phyloP scores from a whole-genome alignment of 1,140 invertebrate genomes.

The Fopius arisanus region DNA sequence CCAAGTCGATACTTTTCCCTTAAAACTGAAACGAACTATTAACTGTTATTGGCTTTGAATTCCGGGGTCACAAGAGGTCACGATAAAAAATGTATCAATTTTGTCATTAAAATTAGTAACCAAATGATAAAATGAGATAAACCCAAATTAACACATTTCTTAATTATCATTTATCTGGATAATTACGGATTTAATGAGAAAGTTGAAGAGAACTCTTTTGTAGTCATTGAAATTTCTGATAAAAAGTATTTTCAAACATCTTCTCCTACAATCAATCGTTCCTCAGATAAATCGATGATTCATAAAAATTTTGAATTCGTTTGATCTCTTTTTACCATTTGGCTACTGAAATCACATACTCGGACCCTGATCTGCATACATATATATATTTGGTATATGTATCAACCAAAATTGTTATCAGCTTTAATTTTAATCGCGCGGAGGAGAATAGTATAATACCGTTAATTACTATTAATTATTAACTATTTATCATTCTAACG shows the following conservation, averaged over 20 bases:
- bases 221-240: too few species aligned
- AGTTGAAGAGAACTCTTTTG: too few species aligned
- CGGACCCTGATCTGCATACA: background rate
- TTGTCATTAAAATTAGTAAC: too few species aligned
- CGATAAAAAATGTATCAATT: background rate
- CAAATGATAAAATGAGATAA: too few species aligned
- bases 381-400: background rate
- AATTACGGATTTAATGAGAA: too few species aligned
- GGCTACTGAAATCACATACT: background rate
- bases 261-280: too few species aligned
- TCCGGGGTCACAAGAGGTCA: background rate
- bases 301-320: too few species aligned
- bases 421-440: background rate
- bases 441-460: slow-evolving; percentile 35
- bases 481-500: slow-evolving; percentile 8
- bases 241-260: too few species aligned
- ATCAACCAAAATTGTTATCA: background rate
- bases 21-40: background rate
- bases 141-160: too few species aligned
- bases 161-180: too few species aligned
- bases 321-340: too few species aligned
- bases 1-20: background rate
- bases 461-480: slow-evolving; percentile 38
- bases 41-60: background rate
- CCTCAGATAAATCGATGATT: too few species aligned